A percentile compares a stretch with the other conserved stretches of the same genome.
phyloP scores from a whole-genome alignment of 2,113 vertebrate species.

The Apeltes quadracus region DNA sequence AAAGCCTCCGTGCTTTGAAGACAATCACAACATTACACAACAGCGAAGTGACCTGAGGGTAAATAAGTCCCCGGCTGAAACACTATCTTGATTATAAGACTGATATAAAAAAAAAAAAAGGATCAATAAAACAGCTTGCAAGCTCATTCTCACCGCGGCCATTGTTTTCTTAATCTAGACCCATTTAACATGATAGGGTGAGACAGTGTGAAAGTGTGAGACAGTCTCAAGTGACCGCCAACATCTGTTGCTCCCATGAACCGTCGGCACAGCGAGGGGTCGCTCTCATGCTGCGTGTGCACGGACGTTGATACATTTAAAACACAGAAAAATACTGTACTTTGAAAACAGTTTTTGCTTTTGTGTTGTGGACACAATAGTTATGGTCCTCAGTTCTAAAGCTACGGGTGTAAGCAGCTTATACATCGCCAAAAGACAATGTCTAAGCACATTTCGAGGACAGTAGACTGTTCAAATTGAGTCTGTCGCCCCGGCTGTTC shows the following conservation, averaged over 20 bases:
- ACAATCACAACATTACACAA: conserved; percentile 43
- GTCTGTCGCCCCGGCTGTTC: not conserved
- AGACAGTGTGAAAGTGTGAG: conserved; percentile 6
- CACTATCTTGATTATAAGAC: conserved; percentile 39
- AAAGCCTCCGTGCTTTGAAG: conserved; percentile 61
- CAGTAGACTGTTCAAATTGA: no score
- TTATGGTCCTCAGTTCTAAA: not conserved
- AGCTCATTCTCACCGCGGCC: conserved; percentile 39
- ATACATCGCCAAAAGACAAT: not conserved
- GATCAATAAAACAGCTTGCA: conserved; percentile 30
- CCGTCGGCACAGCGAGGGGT: conserved; percentile 18
- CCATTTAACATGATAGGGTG: conserved; percentile 38
- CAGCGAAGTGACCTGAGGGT: conserved; percentile 35
- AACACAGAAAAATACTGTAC: not conserved
- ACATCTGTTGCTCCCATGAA: conserved; percentile 38
- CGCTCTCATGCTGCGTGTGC: not conserved
- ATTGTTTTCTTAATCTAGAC: conserved; percentile 47
- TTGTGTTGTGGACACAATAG: not conserved
- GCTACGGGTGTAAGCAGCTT: not conserved
- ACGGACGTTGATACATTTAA: not conserved
- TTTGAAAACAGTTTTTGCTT: conserved; percentile 2
- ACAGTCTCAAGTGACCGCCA: conserved; percentile 32
- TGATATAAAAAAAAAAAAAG: conserved; percentile 36
- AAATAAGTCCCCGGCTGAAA: conserved; percentile 32
- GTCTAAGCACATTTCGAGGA: no score